Conservation (phyloP, 2,113 vertebrate genomes). For the Scomber japonicus region DNA sequence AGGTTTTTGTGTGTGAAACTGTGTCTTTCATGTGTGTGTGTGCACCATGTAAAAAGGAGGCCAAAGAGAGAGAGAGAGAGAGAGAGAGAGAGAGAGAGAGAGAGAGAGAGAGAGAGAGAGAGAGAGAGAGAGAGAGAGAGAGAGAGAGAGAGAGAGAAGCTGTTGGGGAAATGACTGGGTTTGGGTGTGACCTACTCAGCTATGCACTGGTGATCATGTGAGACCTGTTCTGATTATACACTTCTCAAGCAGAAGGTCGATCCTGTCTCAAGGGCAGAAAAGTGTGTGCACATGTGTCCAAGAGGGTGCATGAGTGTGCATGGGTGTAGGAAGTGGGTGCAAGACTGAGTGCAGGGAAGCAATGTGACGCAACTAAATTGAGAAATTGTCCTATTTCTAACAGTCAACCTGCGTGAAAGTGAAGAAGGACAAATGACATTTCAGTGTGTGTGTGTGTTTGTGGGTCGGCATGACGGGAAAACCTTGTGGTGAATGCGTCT, state of each 20-base stretch:
- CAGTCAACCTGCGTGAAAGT: slow-evolving; percentile 38
- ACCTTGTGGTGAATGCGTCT: background rate
- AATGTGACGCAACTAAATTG: slow-evolving; percentile 43
- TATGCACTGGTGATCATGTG: slow-evolving; percentile 85
- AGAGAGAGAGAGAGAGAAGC: slow-evolving; percentile 39
- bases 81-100: background rate
- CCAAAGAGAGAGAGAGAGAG: slow-evolving; percentile 26
- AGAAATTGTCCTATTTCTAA: slow-evolving; percentile 63
- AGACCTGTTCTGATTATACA: slow-evolving; percentile 87
- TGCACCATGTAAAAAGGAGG: slow-evolving; percentile 48
- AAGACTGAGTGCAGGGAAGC: slow-evolving; percentile 13
- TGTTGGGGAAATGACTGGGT: slow-evolving; percentile 76
- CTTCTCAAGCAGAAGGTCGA: slow-evolving; percentile 82
- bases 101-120: slow-evolving; percentile 23
- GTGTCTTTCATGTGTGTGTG: background rate
- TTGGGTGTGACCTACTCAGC: slow-evolving; percentile 82
- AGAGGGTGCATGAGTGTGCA: slow-evolving; percentile 33
- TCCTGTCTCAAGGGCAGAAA: slow-evolving; percentile 74
- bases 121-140: slow-evolving; percentile 19
- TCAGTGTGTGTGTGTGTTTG: slow-evolving; percentile 5
- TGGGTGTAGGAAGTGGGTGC: background rate
- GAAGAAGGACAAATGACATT: slow-evolving; percentile 49
- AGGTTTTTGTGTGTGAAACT: slow-evolving; percentile 11
- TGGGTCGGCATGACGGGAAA: slow-evolving; percentile 27
- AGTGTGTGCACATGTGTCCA: slow-evolving; percentile 62